A percentile compares a stretch with the other conserved stretches of the same genome.
These are phyloP conservation scores for Anthophora plumipes DNA, from an alignment of 2,888 invertebrate genomes.

Conservation along the genomic window DNA sequence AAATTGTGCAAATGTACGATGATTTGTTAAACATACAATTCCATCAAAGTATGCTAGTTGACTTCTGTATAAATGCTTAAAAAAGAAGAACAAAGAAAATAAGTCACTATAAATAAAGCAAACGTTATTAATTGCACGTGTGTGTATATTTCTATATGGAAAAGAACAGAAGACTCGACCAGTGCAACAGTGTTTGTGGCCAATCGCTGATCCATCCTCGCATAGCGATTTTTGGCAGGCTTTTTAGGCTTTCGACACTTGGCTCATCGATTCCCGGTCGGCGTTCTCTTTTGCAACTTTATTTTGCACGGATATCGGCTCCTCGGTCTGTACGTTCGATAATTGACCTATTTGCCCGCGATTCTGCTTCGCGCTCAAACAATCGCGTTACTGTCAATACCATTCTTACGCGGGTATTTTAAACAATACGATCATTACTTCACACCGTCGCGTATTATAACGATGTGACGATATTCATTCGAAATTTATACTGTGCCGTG, in stretches of 20 bases:
- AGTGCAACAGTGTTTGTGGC: background rate
- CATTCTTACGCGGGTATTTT: slow-evolving; percentile 17
- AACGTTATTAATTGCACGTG: background rate
- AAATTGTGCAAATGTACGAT: background rate
- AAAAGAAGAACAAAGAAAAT: background rate
- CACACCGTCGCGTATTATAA: background rate
- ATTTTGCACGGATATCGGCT: slow-evolving; percentile 41
- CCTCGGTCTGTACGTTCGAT: slow-evolving; percentile 10
- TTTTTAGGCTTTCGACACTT: slow-evolving; percentile 48
- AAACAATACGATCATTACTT: slow-evolving; percentile 2
- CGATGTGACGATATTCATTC: background rate
- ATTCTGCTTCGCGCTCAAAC: slow-evolving; percentile 16
- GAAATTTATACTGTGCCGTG: no score
- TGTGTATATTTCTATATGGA: background rate
- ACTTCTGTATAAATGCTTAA: background rate
- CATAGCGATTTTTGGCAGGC: slow-evolving; percentile 45
- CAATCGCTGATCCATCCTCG: slow-evolving; percentile 30
- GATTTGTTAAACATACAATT: no score
- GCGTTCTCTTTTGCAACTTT: slow-evolving; percentile 48
- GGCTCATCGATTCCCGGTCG: slow-evolving; percentile 40
- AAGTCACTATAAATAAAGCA: background rate
- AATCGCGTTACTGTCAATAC: slow-evolving; percentile 8
- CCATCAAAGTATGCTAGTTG: background rate
- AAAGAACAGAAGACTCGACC: background rate
- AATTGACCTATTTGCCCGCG: slow-evolving; percentile 46